These are phyloP conservation scores for Cotesia chilonis DNA, from an alignment of 1,140 invertebrate species.

Conservation along the genomic window DNA sequence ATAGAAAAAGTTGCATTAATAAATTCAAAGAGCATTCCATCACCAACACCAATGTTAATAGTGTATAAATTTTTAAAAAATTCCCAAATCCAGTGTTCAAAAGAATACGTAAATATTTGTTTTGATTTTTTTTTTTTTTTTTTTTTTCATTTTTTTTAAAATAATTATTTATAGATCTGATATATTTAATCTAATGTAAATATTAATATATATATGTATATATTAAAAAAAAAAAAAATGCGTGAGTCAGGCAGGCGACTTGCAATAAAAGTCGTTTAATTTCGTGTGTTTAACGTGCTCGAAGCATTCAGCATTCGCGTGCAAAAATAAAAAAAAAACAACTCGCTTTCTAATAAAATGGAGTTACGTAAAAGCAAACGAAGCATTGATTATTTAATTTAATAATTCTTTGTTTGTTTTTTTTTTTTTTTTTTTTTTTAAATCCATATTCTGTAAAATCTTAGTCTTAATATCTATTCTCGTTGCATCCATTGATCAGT, in stretches of 20 bases:
- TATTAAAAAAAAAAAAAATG: conserved; percentile 10
- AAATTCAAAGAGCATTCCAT: conserved; percentile 53
- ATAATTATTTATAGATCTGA: not conserved
- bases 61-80: not conserved
- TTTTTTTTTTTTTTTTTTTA: not conserved
- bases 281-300: conserved; percentile 13
- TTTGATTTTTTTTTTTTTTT: not conserved
- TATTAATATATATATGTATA: conserved; percentile 8
- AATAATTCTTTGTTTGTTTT: conserved; percentile 1
- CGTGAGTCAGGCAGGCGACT: conserved; percentile 21
- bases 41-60: conserved; percentile 49
- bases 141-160: not conserved
- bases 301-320: conserved; percentile 36
- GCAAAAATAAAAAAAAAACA: conserved; percentile 32
- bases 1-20: conserved; percentile 10
- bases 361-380: conserved; percentile 17
- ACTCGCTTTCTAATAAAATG: conserved; percentile 22
- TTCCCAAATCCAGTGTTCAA: not conserved
- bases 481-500: conserved; percentile 20
- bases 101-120: conserved; percentile 9
- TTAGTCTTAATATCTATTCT: not conserved
- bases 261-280: conserved; percentile 14
- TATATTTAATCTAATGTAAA: no score
- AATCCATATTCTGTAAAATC: not conserved
- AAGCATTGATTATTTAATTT: conserved; percentile 3